Conservation (phyloP, 2,113 vertebrate species). For the Poeciliopsis occidentalis region DNA sequence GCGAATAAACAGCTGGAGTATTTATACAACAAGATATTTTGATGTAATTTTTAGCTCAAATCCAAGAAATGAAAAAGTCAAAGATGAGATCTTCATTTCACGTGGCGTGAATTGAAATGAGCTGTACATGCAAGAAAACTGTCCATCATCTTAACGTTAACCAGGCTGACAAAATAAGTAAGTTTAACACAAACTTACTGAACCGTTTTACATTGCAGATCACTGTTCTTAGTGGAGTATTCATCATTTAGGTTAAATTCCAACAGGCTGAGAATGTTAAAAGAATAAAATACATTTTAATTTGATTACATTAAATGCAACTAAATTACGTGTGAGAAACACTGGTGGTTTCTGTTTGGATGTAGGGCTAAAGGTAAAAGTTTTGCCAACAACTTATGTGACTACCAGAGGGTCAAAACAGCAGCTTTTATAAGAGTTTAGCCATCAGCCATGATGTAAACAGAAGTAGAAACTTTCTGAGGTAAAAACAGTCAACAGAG, state of each 20-base stretch:
- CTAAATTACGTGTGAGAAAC: too few species aligned
- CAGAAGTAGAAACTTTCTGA: constrained; percentile 5
- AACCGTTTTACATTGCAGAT: neutral
- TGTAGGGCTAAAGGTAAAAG: too few species aligned
- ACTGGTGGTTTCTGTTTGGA: too few species aligned
- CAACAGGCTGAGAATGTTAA: neutral
- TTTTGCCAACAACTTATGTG: too few species aligned
- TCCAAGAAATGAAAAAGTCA: too few species aligned
- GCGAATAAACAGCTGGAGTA: neutral
- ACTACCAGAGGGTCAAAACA: neutral
- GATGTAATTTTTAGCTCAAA: too few species aligned
- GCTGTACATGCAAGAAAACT: too few species aligned
- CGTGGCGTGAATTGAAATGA: too few species aligned
- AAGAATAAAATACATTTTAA: neutral
- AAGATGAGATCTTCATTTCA: too few species aligned
- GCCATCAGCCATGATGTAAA: constrained; percentile 2
- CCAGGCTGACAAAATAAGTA: neutral
- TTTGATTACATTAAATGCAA: too few species aligned
- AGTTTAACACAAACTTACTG: neutral
- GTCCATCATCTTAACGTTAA: too few species aligned
- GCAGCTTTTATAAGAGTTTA: constrained; percentile 2
- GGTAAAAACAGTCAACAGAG: constrained; percentile 4
- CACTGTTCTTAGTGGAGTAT: neutral
- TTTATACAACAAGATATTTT: neutral
- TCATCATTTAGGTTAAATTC: neutral